Evolutionary conservation across 1,140 invertebrate species (phyloP), one percentile per base, ranked within the genome.

Genomic region (Papilio aristodemus): DNA sequence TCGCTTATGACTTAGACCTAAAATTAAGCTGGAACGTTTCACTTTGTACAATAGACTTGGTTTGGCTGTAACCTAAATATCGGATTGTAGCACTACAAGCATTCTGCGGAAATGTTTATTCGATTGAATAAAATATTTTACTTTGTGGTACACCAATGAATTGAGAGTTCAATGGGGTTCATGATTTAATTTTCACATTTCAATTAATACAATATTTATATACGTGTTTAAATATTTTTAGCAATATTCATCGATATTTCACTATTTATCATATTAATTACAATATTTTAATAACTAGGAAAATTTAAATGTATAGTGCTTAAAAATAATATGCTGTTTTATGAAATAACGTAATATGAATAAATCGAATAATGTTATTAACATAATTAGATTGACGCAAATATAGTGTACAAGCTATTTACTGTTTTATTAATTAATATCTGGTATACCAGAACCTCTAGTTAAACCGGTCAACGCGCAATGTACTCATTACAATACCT

Each of bases 11-110:
- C 71, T 77, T 78, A 67, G 8, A 64, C 75, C 77, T 74, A 46
- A 72, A 74, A 69, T 71, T 79, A 84, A 83, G 80, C 78, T 80
- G 81, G 82, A 88, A 84, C 85, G 81, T 86, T 90, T 88, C 82
- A 88, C 86, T 88, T 88, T 85, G 85, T 83, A 90, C 88, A 90
- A 89, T 90, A 85, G 85, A 88, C 81, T 85, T 76, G 84, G 86
- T 90, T 89, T 87, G 86, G 82, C 79, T 85, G 86, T 87, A 89
- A 89, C 88, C 88, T 90, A 90, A 90, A 90, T 89, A 88, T 90
- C 85, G 83, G 79, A 89, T 89, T 87, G 86, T 84, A 79, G 80
- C 77, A 75, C 76, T 75, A 85, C 81, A 81, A 79, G 73, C 80
- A 67, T 73, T 76, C 78, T 78, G 80, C 78, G 79, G 79, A 81